Evolutionary conservation across 2,113 vertebrate genomes (phyloP), one percentile per base, ranked within the genome.

Genomic region (Triplophysa tibetana): DNA sequence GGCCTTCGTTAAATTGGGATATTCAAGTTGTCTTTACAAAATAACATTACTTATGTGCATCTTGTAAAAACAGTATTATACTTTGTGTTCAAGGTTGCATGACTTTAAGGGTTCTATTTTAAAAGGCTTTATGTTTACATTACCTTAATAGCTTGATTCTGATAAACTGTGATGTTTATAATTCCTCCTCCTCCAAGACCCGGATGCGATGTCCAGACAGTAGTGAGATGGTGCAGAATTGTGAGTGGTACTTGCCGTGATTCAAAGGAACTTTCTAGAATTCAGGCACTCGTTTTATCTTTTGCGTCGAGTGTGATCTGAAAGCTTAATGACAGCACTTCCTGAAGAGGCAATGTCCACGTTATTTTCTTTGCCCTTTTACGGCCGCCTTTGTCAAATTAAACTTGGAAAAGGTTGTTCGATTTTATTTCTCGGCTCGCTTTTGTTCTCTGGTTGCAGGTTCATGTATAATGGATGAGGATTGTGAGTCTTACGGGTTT

Each of bases 401-500:
- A 86, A 87, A 87, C 77, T 78, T 33, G 66, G 81, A 67, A 58
- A 88, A 87, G 83, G 81, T 85, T 86, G 73, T 88, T 86, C 84
- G 33, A 86, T 88, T 86, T 75, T 70, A 78, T 54, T 82, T 70
- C 17, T 83, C 61, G 81, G 83, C 85, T 83, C 84, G 83, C 86
- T 87, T 90, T 89, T 89, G 90, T 91, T 91, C 90, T 90, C 85
- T 85, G 87, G 89, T 90, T 89, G 86, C 88, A 88, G 84, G 80
- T 86, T 89, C 86, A 91, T 91, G 88, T 90, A 88, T 90, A 90
- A 90, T 90, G 86, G 87, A 90, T 91, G 87, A 89, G 88, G 85
- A 86, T 88, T 87, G 85, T 80, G 85, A 87, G 86, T 85, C 83
- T 87, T 90, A 21, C 9, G 54, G 89, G 87, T 3, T 81, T 75